Percentiles rank a stretch among this genome's conserved stretches.
Evolutionary conservation across 1,140 invertebrate genomes (phyloP).

Genomic region (Diabrotica virgifera): DNA sequence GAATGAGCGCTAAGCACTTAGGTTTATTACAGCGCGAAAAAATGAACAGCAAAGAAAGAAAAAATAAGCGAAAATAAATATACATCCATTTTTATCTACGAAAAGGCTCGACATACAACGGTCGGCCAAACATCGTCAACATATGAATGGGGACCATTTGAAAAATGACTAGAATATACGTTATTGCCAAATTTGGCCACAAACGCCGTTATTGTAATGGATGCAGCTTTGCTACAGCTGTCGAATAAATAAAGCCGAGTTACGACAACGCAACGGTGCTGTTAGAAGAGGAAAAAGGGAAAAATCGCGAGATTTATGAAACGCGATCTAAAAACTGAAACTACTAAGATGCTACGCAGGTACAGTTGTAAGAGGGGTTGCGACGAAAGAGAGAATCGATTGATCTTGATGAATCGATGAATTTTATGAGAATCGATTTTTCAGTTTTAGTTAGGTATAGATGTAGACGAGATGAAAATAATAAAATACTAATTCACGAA

Average conservation of each 20-base stretch:
- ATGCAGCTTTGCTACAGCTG: slow-evolving; percentile 9
- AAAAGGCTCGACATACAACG: not conserved
- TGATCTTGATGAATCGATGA: no score
- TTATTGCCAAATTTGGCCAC: slow-evolving; percentile 10
- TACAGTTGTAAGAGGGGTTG: not conserved
- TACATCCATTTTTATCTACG: not conserved
- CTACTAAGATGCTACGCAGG: not conserved
- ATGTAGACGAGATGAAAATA: no score
- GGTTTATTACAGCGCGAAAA: no score
- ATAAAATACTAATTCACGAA: no score
- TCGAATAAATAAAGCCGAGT: slow-evolving; percentile 11
- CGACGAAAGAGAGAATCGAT: no score
- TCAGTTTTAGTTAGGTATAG: no score
- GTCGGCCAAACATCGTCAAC: not conserved
- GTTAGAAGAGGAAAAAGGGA: not conserved
- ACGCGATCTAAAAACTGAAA: slow-evolving; percentile 8
- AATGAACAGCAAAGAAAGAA: no score
- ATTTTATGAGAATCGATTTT: no score
- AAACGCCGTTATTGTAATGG: slow-evolving; percentile 12
- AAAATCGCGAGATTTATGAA: slow-evolving; percentile 3
- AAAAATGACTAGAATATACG: slow-evolving; percentile 9
- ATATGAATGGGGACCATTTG: slow-evolving; percentile 8
- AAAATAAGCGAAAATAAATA: slow-evolving; percentile 3
- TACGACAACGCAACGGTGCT: not conserved
- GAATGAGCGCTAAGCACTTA: no score